These are phyloP conservation scores for Drosophila macrospina DNA, from an alignment of 2,888 invertebrate species.

Conservation along the genomic window DNA sequence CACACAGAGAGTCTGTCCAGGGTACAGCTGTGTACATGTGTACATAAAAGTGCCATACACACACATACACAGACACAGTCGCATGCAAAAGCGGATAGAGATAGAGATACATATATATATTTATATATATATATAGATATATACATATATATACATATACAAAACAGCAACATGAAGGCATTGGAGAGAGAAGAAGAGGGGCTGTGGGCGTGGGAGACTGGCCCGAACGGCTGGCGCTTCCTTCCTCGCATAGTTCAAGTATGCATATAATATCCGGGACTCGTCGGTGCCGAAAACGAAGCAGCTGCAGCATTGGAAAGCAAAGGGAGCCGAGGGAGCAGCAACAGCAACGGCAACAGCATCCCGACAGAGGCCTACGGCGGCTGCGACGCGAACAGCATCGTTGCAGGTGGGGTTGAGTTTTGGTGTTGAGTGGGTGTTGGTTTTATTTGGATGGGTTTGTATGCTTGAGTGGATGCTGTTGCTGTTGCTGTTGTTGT, in stretches of 20 bases:
- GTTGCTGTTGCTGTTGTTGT: constrained; percentile 25
- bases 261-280: constrained; percentile 80
- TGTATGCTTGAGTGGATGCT: constrained; percentile 63
- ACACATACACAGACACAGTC: constrained; percentile 38
- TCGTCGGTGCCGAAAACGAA: constrained; percentile 74
- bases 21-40: constrained; percentile 75
- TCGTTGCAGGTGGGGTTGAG: constrained; percentile 38
- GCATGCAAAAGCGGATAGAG: constrained; percentile 76
- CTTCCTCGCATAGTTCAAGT: constrained; percentile 79
- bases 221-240: constrained; percentile 52
- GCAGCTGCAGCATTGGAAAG: constrained; percentile 45
- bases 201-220: constrained; percentile 6
- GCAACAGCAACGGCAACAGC: constrained; percentile 24
- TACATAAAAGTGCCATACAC: constrained; percentile 60
- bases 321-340: constrained; percentile 6
- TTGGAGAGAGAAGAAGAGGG: background rate
- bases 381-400: constrained; percentile 35
- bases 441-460: constrained; percentile 20
- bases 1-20: constrained; percentile 26
- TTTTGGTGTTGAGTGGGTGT: constrained; percentile 9
- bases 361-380: constrained; percentile 58
- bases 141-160: constrained; percentile 39
- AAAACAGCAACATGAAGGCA: constrained; percentile 34
- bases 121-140: constrained; percentile 9
- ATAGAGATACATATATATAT: constrained; percentile 45